These are phyloP conservation scores for Edolisoma coerulescens DNA, from an alignment of 2,113 vertebrate species.

Conservation along the genomic window DNA sequence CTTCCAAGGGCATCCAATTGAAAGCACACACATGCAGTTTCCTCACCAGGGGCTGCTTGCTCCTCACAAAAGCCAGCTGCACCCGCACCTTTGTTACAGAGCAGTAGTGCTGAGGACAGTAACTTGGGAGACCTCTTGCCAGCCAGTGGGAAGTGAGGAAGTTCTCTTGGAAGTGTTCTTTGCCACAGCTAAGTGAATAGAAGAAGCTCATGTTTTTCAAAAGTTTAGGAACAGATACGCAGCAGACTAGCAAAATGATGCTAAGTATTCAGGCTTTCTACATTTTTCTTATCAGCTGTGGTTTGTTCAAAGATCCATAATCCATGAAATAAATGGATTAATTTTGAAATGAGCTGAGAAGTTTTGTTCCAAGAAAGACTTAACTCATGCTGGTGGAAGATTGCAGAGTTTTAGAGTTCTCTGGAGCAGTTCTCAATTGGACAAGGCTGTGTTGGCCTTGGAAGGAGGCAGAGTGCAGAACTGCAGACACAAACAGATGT, in stretches of 20 bases:
- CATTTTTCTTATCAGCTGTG: not conserved
- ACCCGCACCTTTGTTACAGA: not conserved
- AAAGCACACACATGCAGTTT: not conserved
- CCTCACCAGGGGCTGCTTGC: not conserved
- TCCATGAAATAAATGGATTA: rapidly evolving
- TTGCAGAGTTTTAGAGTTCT: not conserved
- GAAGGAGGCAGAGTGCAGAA: not conserved
- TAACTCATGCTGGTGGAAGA: not conserved
- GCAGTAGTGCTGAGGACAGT: not conserved
- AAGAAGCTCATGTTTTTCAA: not conserved
- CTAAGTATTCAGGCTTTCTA: not conserved
- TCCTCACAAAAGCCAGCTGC: not conserved
- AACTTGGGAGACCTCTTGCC: not conserved
- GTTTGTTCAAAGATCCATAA: not conserved
- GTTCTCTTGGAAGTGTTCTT: not conserved
- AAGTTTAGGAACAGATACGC: not conserved
- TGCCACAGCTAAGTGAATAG: not conserved
- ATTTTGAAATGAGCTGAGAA: not conserved
- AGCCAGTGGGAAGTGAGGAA: not conserved
- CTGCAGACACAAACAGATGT: not conserved
- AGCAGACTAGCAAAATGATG: not conserved
- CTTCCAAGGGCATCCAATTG: not conserved
- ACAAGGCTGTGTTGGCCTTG: not conserved
- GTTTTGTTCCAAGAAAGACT: not conserved
- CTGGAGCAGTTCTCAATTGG: not conserved